These are phyloP conservation scores for Coregonus ussuriensis DNA, from an alignment of 2,797 vertebrate species.

Conservation along the genomic window DNA sequence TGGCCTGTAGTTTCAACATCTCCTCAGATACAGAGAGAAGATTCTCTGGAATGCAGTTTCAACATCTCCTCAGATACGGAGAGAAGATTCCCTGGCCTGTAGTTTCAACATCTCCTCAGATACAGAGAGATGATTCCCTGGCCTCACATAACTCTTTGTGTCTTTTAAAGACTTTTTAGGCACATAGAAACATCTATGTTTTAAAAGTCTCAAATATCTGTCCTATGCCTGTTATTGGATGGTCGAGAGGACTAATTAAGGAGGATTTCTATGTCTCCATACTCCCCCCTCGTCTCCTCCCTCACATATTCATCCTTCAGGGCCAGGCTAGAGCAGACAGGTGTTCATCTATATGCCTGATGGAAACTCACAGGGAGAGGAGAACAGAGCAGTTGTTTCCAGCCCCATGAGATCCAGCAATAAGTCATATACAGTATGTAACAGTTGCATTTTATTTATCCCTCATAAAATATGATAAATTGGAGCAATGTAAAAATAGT, in stretches of 20 bases:
- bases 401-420: not conserved
- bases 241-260: not conserved
- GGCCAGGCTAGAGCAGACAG: constrained; percentile 26
- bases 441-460: not conserved
- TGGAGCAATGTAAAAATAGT: not conserved
- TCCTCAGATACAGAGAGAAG: too few species aligned
- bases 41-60: too few species aligned
- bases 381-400: constrained; percentile 3
- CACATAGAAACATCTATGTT: not conserved
- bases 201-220: not conserved
- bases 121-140: not conserved
- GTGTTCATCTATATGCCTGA: constrained; percentile 35
- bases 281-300: constrained; percentile 20
- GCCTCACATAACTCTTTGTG: not conserved
- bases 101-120: not conserved
- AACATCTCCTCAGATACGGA: too few species aligned
- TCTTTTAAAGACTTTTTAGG: not conserved
- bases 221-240: not conserved
- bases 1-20: not conserved
- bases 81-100: too few species aligned
- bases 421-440: not conserved
- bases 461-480: not conserved
- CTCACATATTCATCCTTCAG: not conserved
- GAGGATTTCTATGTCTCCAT: constrained; percentile 1
- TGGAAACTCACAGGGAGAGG: constrained; percentile 16